A percentile compares a stretch with the other conserved stretches of the same genome.
phyloP scores from a whole-genome alignment of 1,140 invertebrate species.

The Aphaenogaster rudis region DNA sequence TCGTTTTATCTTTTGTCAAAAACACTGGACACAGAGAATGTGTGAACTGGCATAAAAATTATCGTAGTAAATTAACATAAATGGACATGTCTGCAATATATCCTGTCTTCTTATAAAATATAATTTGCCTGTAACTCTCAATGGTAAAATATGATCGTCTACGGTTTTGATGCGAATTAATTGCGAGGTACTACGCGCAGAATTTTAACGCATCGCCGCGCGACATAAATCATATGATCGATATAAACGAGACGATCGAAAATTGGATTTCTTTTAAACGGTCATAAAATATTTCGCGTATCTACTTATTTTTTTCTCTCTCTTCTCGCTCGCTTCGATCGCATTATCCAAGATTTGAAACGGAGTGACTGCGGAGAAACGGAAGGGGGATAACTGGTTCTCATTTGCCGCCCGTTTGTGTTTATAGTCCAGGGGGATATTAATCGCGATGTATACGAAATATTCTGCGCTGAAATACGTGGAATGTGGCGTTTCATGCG shows the following conservation, averaged over 20 bases:
- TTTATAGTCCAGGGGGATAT: slow-evolving; percentile 42
- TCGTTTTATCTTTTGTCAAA: not conserved
- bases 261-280: slow-evolving; percentile 48
- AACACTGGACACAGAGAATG: not conserved
- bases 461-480: slow-evolving; percentile 27
- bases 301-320: not conserved
- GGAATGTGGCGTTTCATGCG: slow-evolving; percentile 4
- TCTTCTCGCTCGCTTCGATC: slow-evolving; percentile 2
- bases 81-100: not conserved
- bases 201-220: not conserved
- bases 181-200: not conserved
- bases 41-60: not conserved
- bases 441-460: slow-evolving; percentile 51
- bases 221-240: slow-evolving; percentile 14
- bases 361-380: not conserved
- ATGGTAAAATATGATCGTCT: slow-evolving; percentile 22
- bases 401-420: slow-evolving; percentile 37
- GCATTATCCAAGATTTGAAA: slow-evolving; percentile 47
- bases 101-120: slow-evolving; percentile 8
- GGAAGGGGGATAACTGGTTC: slow-evolving; percentile 51
- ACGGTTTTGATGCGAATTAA: slow-evolving; percentile 64
- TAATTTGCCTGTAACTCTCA: slow-evolving; percentile 15
- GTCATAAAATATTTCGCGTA: slow-evolving; percentile 34
- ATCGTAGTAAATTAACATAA: slow-evolving; percentile 19
- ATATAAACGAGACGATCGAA: slow-evolving; percentile 16